phyloP scores from a whole-genome alignment of 53 echinoderm and acorn worm species.

The Echinarachnius parma region DNA sequence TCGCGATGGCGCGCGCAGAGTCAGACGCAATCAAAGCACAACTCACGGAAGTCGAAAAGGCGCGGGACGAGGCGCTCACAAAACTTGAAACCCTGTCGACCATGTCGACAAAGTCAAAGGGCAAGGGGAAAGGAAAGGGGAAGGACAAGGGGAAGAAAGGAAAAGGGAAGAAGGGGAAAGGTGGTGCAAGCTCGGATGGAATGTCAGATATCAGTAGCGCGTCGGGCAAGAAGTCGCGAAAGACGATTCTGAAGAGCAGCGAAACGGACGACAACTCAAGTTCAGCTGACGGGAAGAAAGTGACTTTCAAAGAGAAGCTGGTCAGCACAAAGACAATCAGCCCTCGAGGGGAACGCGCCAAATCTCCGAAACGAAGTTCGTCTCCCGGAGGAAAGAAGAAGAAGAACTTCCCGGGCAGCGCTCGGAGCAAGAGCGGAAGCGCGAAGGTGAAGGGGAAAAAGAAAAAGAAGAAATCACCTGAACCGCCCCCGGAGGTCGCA shows the following conservation, averaged over 20 bases:
- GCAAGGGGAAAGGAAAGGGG: slow-evolving; percentile 10
- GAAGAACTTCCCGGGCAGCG: slow-evolving; percentile 62
- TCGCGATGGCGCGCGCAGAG: slow-evolving; percentile 40
- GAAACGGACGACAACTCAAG: slow-evolving; percentile 52
- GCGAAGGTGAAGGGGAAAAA: slow-evolving; percentile 58
- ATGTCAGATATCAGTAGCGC: slow-evolving; percentile 35
- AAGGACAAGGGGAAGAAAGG: slow-evolving; percentile 30
- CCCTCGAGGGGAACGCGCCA: slow-evolving; percentile 34
- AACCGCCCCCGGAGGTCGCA: slow-evolving; percentile 5
- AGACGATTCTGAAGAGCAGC: slow-evolving; percentile 61
- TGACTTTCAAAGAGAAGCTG: slow-evolving; percentile 73
- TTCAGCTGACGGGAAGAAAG: slow-evolving; percentile 58
- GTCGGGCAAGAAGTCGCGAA: slow-evolving; percentile 52
- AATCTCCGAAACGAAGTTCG: slow-evolving; percentile 45
- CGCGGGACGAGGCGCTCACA: slow-evolving; percentile 29
- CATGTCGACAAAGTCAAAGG: slow-evolving; percentile 2
- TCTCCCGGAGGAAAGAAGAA: slow-evolving; percentile 49
- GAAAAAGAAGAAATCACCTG: slow-evolving; percentile 49
- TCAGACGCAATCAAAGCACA: slow-evolving; percentile 44
- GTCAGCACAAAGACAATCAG: slow-evolving; percentile 71
- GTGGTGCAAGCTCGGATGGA: slow-evolving; percentile 20
- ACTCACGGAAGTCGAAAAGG: slow-evolving; percentile 39
- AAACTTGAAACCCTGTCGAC: slow-evolving; percentile 41
- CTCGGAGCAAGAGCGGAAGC: slow-evolving; percentile 52
- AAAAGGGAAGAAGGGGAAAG: slow-evolving; percentile 49